Conservation (phyloP, 2,113 vertebrate genomes). For the Charadrius vociferus region DNA sequence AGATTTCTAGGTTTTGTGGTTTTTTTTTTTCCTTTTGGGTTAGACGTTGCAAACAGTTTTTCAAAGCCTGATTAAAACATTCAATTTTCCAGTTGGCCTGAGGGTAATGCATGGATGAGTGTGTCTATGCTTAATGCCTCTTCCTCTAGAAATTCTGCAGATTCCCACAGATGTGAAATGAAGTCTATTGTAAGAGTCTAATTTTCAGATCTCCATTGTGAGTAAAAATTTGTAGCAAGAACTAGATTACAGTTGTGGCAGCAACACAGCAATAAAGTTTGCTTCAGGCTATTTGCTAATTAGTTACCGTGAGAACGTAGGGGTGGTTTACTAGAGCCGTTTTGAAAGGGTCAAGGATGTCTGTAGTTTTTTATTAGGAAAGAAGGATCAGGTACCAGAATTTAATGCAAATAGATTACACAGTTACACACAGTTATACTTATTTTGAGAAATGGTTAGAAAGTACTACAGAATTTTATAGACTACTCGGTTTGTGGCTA, state of each 20-base stretch:
- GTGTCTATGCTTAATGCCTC: neutral
- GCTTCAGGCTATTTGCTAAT: neutral
- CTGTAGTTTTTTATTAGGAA: neutral
- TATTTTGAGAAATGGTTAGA: neutral
- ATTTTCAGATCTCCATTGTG: neutral
- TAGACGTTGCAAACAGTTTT: conserved; percentile 34
- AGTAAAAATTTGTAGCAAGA: neutral
- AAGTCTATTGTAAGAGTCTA: neutral
- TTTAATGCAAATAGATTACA: neutral
- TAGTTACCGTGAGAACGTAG: neutral
- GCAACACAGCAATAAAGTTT: neutral
- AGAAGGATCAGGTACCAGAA: neutral
- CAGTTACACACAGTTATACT: neutral
- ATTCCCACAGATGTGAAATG: neutral
- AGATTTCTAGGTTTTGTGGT: neutral
- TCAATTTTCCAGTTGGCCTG: neutral
- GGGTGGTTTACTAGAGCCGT: neutral
- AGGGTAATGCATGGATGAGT: neutral
- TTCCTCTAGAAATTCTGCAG: neutral
- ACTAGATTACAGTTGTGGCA: neutral
- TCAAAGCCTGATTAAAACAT: conserved; percentile 36
- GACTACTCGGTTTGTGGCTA: neutral
- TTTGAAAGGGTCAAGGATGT: neutral
- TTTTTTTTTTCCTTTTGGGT: neutral
- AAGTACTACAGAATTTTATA: neutral